Evolutionary conservation across 2,113 vertebrate species (phyloP), one percentile per base, ranked within the genome.

Genomic region (Hemicordylus capensis): DNA sequence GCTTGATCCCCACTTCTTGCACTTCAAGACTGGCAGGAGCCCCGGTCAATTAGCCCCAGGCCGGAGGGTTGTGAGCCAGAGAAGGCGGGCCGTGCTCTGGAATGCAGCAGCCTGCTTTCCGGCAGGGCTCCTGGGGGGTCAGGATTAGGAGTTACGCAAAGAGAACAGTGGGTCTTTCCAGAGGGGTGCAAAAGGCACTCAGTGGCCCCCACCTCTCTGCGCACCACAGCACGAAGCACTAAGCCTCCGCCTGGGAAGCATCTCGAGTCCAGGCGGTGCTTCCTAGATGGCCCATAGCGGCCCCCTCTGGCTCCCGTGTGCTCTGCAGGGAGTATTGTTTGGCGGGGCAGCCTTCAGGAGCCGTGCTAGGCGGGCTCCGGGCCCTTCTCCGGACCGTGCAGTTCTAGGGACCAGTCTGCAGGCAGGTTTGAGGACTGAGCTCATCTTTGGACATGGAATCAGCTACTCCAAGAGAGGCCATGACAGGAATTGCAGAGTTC

Each of bases 1-100:
- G 48, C n/a, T 63, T 66, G 0, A 0, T 24, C 77, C 22, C 20
- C 26, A 79, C 64, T 63, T 1, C 0, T 54, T 4, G 1, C 20
- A 8, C 31, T 80, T 26, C 10, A 4, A 42, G 81, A 58, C 4
- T 74, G 46, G 44, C 59, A 0, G 1, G 74, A 82, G 39, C n/a
- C 79, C 76, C 37, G 58, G 1, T 0, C 2, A 44, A 66, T 63
- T 80, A 80, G 59, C n/a, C n/a, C n/a, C n/a, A n/a, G n/a, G n/a
- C n/a, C n/a, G n/a, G n/a, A n/a, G n/a, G n/a, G n/a, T n/a, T n/a
- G n/a, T n/a, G n/a, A n/a, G n/a, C n/a, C n/a, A n/a, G n/a, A n/a
- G n/a, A n/a, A n/a, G n/a, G n/a, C n/a, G n/a, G n/a, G n/a, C n/a
- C n/a, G n/a, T n/a, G n/a, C n/a, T n/a, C n/a, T n/a, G n/a, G n/a